Evolutionary conservation across 2,113 vertebrate genomes (phyloP).

Genomic region (Tautogolabrus adspersus): DNA sequence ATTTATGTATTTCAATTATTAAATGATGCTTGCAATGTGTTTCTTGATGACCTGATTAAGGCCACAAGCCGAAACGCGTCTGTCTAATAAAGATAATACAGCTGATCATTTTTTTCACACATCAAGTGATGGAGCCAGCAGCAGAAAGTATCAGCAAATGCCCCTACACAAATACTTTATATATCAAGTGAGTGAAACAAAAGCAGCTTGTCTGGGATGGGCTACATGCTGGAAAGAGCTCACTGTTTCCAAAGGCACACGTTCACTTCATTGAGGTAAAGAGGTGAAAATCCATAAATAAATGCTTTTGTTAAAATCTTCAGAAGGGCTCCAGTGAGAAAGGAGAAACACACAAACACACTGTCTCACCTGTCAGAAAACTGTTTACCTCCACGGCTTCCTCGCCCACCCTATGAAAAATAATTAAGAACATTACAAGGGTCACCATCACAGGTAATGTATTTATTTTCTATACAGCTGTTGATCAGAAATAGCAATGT

Average conservation of each 20-base stretch:
- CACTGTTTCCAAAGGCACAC: neutral
- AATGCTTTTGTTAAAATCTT: neutral
- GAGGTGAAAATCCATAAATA: neutral
- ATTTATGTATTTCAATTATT: too few species aligned
- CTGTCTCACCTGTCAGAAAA: constrained; percentile 68
- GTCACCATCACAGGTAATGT: too few species aligned
- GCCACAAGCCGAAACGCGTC: too few species aligned
- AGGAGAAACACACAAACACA: neutral
- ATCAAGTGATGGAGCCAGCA: neutral
- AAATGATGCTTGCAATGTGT: too few species aligned
- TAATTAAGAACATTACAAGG: neutral
- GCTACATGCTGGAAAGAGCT: neutral
- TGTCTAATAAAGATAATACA: too few species aligned
- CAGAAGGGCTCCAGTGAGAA: neutral
- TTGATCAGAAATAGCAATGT: neutral
- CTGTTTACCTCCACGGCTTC: constrained; percentile 73
- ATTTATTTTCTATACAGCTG: too few species aligned
- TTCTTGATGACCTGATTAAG: too few species aligned
- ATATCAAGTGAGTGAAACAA: neutral
- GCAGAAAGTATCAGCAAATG: neutral
- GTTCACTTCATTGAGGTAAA: neutral
- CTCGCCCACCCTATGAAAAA: constrained; percentile 71
- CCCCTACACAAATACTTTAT: neutral
- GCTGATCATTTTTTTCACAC: too few species aligned
- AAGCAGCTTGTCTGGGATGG: neutral